These are phyloP conservation scores for Corythornis madagascariensis DNA, from an alignment of 2,113 vertebrate species.

Conservation along the genomic window DNA sequence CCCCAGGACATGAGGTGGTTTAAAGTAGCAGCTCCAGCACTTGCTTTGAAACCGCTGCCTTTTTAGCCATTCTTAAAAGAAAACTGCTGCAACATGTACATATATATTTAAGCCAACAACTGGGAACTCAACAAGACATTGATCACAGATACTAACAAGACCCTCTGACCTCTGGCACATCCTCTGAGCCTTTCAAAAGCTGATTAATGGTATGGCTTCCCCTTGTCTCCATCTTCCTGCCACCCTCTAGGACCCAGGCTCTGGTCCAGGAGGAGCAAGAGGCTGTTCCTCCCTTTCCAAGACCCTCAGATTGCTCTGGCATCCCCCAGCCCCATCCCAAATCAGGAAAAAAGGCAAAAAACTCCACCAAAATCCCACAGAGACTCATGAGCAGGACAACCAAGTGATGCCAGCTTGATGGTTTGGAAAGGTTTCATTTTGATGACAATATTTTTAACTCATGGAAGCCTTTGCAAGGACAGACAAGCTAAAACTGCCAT, in stretches of 20 bases:
- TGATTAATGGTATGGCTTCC: constrained; percentile 34
- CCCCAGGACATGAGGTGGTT: not conserved
- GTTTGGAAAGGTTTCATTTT: not conserved
- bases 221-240: not conserved
- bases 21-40: not conserved
- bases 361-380: not conserved
- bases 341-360: not conserved
- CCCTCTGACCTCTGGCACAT: constrained; percentile 38
- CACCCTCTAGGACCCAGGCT: not conserved
- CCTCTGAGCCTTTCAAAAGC: not conserved
- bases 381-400: accelerated
- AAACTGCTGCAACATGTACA: not conserved
- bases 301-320: not conserved
- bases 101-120: not conserved
- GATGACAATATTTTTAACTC: not conserved
- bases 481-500: not conserved
- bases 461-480: not conserved
- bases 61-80: constrained; percentile 25
- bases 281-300: not conserved
- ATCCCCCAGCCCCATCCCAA: not conserved
- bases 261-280: not conserved
- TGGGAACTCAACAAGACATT: constrained; percentile 43
- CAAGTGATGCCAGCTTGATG: not conserved
- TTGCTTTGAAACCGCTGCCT: not conserved
- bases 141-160: constrained; percentile 51